A percentile compares a stretch with the other conserved stretches of the same genome.
Conservation (phyloP, 2,797 vertebrate species). For the Ceryle rudis region DNA sequence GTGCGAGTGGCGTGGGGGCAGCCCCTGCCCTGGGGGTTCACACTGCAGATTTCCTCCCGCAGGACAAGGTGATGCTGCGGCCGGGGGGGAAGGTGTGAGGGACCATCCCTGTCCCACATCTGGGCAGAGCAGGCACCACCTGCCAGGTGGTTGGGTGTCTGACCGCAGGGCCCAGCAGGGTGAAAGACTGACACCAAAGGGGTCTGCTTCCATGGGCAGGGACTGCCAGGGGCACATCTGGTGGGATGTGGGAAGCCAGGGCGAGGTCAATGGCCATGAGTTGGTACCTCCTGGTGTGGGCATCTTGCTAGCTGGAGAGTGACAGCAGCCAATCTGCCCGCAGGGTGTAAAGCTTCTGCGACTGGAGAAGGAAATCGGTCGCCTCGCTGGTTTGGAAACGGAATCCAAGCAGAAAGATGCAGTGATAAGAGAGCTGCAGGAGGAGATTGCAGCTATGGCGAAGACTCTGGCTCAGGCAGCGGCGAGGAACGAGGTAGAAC, state of each 20-base stretch:
- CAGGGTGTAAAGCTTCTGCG: constrained; percentile 77
- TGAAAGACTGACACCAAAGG: background rate
- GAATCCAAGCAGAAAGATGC: constrained; percentile 76
- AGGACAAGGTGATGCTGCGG: constrained; percentile 66
- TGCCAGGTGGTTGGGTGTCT: background rate
- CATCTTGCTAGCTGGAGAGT: background rate
- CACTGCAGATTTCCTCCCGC: background rate
- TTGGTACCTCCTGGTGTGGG: background rate
- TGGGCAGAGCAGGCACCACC: background rate
- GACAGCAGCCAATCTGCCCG: background rate
- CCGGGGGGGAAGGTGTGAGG: background rate
- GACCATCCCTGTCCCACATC: background rate
- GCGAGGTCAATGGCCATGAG: accelerated
- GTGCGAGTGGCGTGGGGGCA: background rate
- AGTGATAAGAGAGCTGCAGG: constrained; percentile 71
- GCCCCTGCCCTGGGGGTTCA: background rate
- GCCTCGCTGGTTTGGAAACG: constrained; percentile 52
- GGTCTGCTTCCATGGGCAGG: accelerated
- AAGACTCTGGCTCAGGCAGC: constrained; percentile 47
- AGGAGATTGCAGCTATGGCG: constrained; percentile 67
- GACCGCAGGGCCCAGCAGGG: accelerated
- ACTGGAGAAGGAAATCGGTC: constrained; percentile 62
- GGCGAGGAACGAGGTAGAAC: constrained; percentile 5
- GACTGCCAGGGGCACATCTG: background rate
- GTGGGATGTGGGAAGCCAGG: background rate